Evolutionary conservation across 2,113 vertebrate species (phyloP).

Genomic region (Cyanoramphus novaezelandiae): DNA sequence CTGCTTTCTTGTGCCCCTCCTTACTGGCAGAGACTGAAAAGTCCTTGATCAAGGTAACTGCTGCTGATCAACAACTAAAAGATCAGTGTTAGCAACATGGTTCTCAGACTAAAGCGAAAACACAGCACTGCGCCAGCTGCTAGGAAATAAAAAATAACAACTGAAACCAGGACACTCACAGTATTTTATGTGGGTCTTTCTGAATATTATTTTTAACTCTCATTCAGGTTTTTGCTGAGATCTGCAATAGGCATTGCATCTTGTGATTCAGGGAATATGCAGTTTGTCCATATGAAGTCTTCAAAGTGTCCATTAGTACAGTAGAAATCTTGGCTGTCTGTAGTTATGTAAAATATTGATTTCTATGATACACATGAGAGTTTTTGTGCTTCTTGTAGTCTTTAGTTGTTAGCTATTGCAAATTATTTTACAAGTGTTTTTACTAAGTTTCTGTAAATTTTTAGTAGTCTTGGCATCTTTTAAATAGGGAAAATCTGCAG

Average conservation of each 20-base stretch:
- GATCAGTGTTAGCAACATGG: not conserved
- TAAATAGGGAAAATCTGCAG: not conserved
- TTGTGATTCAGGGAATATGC: not conserved
- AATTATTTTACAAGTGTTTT: not conserved
- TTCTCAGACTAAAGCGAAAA: not conserved
- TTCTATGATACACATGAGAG: not conserved
- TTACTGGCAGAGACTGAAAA: not conserved
- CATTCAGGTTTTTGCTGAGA: not conserved
- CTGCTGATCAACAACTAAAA: not conserved
- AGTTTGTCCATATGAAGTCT: not conserved
- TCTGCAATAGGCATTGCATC: not conserved
- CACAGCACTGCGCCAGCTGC: not conserved
- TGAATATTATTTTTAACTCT: not conserved
- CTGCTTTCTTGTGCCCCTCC: not conserved
- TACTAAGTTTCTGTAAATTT: not conserved
- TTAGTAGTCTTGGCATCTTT: not conserved
- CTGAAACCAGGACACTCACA: not conserved
- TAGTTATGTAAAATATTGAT: not conserved
- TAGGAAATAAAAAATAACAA: not conserved
- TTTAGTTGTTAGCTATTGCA: not conserved
- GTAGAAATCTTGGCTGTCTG: not conserved
- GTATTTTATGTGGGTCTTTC: not conserved
- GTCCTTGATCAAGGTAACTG: not conserved
- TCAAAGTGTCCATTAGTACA: not conserved
- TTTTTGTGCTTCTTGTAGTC: not conserved